phyloP scores from a whole-genome alignment of 2,797 vertebrate genomes.

The Odontamblyopus lacepedii region DNA sequence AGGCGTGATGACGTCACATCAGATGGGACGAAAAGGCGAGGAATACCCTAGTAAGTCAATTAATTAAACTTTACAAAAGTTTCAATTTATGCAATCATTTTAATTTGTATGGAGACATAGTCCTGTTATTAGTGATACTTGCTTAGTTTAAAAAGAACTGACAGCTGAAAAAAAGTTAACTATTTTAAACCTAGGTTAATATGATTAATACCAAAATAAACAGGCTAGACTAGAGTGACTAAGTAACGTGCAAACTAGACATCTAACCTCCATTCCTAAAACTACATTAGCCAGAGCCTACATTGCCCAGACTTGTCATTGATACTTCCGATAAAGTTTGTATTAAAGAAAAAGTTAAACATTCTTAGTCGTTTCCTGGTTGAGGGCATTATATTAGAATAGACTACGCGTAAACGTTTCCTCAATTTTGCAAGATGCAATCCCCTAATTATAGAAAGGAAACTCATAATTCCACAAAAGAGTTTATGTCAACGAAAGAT shows the following conservation, averaged over 20 bases:
- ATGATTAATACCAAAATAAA: too few relatives aligned
- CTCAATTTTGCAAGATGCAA: background rate
- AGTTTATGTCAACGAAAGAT: background rate
- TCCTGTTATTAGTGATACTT: background rate
- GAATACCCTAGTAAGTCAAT: conserved; percentile 15
- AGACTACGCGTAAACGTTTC: background rate
- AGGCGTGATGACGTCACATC: conserved; percentile 61
- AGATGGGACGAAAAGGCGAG: conserved; percentile 34
- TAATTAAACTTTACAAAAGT: background rate
- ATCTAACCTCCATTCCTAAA: background rate
- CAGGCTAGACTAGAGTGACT: background rate
- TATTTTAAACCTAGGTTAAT: too few relatives aligned
- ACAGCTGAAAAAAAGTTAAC: background rate
- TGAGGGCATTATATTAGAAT: background rate
- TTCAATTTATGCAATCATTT: background rate
- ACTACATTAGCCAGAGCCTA: background rate
- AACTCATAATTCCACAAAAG: background rate
- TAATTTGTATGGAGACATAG: background rate
- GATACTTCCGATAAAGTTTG: background rate
- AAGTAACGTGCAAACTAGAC: background rate
- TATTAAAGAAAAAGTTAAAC: background rate
- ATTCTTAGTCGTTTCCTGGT: background rate
- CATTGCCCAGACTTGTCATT: background rate
- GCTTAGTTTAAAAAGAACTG: background rate
- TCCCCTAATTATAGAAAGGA: background rate